Percentiles rank a stretch among this genome's conserved stretches.
These are phyloP conservation scores for Phymorhynchus buccinoides DNA, from an alignment of 1,140 invertebrate genomes.

Conservation along the genomic window DNA sequence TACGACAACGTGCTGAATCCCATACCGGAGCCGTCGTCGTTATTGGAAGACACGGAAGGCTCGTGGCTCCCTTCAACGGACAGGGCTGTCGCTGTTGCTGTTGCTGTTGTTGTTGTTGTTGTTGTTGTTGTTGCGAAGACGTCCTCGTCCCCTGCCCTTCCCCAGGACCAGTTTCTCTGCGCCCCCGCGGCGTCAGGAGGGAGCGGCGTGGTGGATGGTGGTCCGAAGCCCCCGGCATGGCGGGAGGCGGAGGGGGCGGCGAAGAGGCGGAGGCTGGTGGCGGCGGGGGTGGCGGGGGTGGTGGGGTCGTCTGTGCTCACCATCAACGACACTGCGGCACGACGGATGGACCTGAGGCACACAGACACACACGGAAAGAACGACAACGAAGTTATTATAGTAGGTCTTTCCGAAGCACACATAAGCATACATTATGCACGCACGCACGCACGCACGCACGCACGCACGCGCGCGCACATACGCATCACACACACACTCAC, in stretches of 20 bases:
- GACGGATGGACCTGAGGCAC: neutral
- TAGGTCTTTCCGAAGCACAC: neutral
- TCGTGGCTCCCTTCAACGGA: no score
- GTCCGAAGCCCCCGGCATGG: neutral
- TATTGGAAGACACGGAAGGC: neutral
- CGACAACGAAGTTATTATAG: neutral
- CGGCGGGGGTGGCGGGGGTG: neutral
- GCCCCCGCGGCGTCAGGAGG: neutral
- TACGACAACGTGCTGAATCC: neutral
- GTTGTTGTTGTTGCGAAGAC: neutral
- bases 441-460: neutral
- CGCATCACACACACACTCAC: neutral
- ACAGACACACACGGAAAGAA: neutral
- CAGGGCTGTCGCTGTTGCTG: neutral
- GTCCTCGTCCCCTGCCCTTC: neutral
- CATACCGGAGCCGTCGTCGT: neutral
- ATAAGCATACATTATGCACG: no score
- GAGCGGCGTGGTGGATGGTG: no score
- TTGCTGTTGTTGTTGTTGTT: neutral
- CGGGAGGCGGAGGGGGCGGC: neutral
- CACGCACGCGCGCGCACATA: neutral
- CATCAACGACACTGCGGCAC: conserved; percentile 7
- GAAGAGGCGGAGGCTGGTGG: neutral
- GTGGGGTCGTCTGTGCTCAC: neutral
- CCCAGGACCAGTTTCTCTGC: neutral